phyloP scores from a whole-genome alignment of 2,113 vertebrate genomes.

The Ariopsis seemanni region DNA sequence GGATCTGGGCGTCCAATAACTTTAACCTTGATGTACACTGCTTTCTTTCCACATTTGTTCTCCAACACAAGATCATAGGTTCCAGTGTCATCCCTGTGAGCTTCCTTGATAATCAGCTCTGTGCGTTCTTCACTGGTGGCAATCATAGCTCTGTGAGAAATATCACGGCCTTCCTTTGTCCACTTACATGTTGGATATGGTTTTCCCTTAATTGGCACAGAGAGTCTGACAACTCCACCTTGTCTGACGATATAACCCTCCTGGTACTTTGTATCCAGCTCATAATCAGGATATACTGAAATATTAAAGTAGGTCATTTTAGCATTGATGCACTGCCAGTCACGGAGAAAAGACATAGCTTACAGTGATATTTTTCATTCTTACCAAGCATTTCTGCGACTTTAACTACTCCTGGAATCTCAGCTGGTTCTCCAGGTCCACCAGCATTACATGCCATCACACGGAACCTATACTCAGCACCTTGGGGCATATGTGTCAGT shows the following conservation, averaged over 20 bases:
- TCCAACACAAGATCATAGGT: slow-evolving; percentile 93
- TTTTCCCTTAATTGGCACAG: slow-evolving; percentile 96
- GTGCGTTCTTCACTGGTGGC: slow-evolving; percentile 89
- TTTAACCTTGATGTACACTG: slow-evolving; percentile 94
- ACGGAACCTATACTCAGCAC: slow-evolving; percentile 95
- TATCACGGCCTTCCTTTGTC: slow-evolving; percentile 97
- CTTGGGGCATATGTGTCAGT: slow-evolving; percentile 95
- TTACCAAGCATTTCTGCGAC: slow-evolving; percentile 98
- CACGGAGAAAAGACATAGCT: neutral
- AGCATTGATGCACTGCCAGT: neutral
- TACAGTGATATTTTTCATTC: slow-evolving; percentile 36
- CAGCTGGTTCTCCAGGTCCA: slow-evolving; percentile 91
- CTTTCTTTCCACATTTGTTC: slow-evolving; percentile 97
- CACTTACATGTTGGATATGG: slow-evolving; percentile 93
- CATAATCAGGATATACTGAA: slow-evolving; percentile 92
- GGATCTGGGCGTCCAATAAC: slow-evolving; percentile 93
- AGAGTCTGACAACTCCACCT: slow-evolving; percentile 89
- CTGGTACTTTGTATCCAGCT: slow-evolving; percentile 88
- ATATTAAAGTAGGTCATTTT: slow-evolving; percentile 26
- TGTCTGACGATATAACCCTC: slow-evolving; percentile 93
- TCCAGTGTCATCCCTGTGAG: slow-evolving; percentile 92
- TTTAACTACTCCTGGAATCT: slow-evolving; percentile 93
- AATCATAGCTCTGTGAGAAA: slow-evolving; percentile 94
- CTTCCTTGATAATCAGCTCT: slow-evolving; percentile 97
- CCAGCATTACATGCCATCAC: slow-evolving; percentile 93